Evolutionary conservation across 92 coral and sea anemone genomes (phyloP).

Genomic region (Palythoa caribaeorum): DNA sequence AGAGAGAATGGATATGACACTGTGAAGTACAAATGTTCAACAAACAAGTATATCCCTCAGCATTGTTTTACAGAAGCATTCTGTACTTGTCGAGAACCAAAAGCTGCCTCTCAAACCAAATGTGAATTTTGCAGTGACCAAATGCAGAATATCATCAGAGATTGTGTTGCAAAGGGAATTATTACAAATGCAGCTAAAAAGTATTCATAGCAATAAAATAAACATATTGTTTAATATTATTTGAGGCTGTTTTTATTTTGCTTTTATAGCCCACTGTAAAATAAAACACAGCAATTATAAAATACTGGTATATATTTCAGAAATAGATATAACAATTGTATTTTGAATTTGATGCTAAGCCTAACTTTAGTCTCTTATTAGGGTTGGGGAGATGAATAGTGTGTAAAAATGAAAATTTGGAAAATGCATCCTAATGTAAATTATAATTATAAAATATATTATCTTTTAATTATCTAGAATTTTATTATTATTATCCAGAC

Average conservation of each 20-base stretch:
- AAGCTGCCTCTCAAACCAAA: not conserved
- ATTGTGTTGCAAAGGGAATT: constrained; percentile 20
- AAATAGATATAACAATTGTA: constrained; percentile 9
- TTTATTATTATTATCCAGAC: not conserved
- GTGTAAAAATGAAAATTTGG: constrained; percentile 16
- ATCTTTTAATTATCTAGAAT: not conserved
- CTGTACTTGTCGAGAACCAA: constrained; percentile 36
- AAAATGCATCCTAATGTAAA: constrained; percentile 13
- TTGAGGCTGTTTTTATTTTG: constrained; percentile 17
- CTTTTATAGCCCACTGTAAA: constrained; percentile 17
- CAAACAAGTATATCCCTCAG: not conserved
- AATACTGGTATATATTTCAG: constrained; percentile 18
- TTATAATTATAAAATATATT: too few species aligned
- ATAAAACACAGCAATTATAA: constrained; percentile 17
- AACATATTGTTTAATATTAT: constrained; percentile 15
- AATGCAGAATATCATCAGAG: constrained; percentile 9
- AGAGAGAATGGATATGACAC: constrained; percentile 32
- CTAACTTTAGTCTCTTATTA: constrained; percentile 4
- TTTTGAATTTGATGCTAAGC: constrained; percentile 19
- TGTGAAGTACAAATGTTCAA: constrained; percentile 3
- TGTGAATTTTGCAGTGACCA: constrained; percentile 15
- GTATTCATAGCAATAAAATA: not conserved
- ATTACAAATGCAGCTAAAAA: constrained; percentile 27
- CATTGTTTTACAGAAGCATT: constrained; percentile 12
- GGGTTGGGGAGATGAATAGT: constrained; percentile 7